Conservation (phyloP, 2,888 invertebrate species). For the Agonum fuliginosum region DNA sequence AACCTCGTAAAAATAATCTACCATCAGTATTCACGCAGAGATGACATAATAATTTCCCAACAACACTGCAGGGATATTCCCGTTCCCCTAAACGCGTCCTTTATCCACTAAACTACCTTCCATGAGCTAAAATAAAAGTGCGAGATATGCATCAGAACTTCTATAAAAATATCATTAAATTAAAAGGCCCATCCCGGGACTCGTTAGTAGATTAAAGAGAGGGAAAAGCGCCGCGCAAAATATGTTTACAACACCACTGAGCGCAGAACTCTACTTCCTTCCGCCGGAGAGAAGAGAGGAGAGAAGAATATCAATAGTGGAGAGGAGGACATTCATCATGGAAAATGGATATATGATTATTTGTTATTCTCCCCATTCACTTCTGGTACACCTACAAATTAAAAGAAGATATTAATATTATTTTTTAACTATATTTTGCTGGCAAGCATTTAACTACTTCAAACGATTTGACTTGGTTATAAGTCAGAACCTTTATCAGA, state of each 20-base stretch:
- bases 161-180: constrained; percentile 67
- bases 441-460: too few relatives aligned
- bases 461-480: too few relatives aligned
- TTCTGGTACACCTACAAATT: too few relatives aligned
- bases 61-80: neutral
- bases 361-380: too few relatives aligned
- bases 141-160: constrained; percentile 63
- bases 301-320: neutral
- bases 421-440: too few relatives aligned
- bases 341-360: too few relatives aligned
- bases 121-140: constrained; percentile 53
- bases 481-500: too few relatives aligned
- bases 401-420: too few relatives aligned
- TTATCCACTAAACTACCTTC: neutral
- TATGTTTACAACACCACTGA: constrained; percentile 63
- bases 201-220: constrained; percentile 64
- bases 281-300: neutral
- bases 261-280: neutral
- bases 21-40: constrained; percentile 50
- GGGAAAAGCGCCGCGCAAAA: constrained; percentile 63
- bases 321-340: too few relatives aligned
- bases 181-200: constrained; percentile 65
- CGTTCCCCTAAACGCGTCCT: constrained; percentile 4
- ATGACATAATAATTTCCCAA: constrained; percentile 50
- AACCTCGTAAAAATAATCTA: constrained; percentile 43